Evolutionary conservation across 2,113 vertebrate species (phyloP).

Genomic region (Scomber scombrus): DNA sequence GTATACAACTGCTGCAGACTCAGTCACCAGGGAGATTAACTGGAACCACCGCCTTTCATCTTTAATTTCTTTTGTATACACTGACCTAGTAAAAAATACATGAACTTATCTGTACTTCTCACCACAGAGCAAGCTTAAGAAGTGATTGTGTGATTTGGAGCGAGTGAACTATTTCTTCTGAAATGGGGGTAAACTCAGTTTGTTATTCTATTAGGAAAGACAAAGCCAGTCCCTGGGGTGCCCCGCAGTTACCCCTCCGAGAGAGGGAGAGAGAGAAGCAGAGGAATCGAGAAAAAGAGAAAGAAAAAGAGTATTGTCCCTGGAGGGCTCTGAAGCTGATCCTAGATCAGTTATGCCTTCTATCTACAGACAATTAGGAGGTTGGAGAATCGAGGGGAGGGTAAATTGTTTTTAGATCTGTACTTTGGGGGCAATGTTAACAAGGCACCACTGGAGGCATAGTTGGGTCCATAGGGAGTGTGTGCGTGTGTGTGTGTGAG

Average conservation of each 20-base stretch:
- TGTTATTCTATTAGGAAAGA: conserved; percentile 81
- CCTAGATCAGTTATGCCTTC: conserved; percentile 75
- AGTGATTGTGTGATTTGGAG: conserved; percentile 62
- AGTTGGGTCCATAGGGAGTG: conserved; percentile 70
- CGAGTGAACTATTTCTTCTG: conserved; percentile 71
- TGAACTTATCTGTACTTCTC: conserved; percentile 67
- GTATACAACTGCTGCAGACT: conserved; percentile 54
- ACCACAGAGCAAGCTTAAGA: conserved; percentile 58
- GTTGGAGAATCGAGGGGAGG: conserved; percentile 75
- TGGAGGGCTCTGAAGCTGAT: conserved; percentile 63
- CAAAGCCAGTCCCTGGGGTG: conserved; percentile 75
- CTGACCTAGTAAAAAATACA: conserved; percentile 76
- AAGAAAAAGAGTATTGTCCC: conserved; percentile 63
- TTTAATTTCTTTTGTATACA: conserved; percentile 76
- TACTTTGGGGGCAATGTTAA: conserved; percentile 80
- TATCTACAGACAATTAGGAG: conserved; percentile 79
- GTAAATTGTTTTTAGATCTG: conserved; percentile 82
- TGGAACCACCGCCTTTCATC: conserved; percentile 73
- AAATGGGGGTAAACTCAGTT: conserved; percentile 76
- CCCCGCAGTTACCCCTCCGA: conserved; percentile 76
- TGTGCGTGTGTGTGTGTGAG: conserved; percentile 43
- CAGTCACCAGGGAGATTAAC: conserved; percentile 64
- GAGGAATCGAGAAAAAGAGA: conserved; percentile 51
- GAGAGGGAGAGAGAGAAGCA: conserved; percentile 40
- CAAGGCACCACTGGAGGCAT: conserved; percentile 82